Evolutionary conservation across 2,113 vertebrate genomes (phyloP).

Genomic region (Aviceda subcristata): DNA sequence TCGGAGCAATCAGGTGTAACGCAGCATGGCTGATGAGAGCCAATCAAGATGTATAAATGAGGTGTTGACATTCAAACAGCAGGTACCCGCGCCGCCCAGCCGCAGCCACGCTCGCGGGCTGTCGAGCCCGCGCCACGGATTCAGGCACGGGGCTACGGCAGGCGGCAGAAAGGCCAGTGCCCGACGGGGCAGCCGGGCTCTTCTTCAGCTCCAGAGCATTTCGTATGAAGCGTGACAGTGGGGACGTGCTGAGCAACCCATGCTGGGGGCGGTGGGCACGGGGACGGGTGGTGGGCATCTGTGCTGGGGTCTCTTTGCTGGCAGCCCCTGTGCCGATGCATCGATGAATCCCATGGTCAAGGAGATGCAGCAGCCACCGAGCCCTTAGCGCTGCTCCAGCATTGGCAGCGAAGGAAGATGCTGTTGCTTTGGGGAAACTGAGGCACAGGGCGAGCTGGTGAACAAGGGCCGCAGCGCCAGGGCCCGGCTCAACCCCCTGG

Average conservation of each 20-base stretch:
- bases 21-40: constrained; percentile 60
- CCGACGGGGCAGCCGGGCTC: fast-evolving
- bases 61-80: constrained; percentile 60
- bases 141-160: background rate
- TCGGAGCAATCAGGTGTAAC: constrained; percentile 44
- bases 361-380: background rate
- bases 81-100: constrained; percentile 11
- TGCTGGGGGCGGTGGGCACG: fast-evolving
- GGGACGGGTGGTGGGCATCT: background rate
- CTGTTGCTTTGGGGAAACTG: background rate
- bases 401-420: background rate
- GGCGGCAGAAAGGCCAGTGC: background rate
- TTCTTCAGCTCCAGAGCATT: fast-evolving
- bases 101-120: background rate
- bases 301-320: too few relatives aligned
- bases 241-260: fast-evolving
- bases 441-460: background rate
- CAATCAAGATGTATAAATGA: constrained; percentile 67
- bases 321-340: fast-evolving
- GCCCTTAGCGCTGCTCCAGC: fast-evolving
- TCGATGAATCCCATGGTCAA: fast-evolving
- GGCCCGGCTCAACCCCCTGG: background rate
- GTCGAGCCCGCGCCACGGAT: background rate
- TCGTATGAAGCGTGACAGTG: fast-evolving
- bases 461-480: background rate